Evolutionary conservation across 2,797 vertebrate genomes (phyloP), one percentile per base, ranked within the genome.

Genomic region (Enteromius afrohamiltoni): DNA sequence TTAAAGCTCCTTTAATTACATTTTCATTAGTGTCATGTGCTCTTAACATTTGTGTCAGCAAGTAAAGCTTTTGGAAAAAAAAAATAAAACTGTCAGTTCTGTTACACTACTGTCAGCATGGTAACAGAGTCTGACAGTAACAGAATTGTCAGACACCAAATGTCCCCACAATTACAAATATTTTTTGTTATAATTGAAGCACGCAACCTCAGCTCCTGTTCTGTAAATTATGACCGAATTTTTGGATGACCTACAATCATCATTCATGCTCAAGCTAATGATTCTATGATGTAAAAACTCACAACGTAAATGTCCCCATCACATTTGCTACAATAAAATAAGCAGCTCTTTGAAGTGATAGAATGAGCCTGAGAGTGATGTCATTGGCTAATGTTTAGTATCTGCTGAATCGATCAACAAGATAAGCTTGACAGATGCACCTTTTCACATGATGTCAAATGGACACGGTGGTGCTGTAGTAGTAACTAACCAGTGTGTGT

Each of bases 371-470:
- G 16, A 62, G 55, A 65, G 55, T 19, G 65, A 40, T 45, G 10
- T 71, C 51, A 71, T 31, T 80, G 51, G 79, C 23, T 60, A 17
- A 71, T 47, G 51, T 80, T 80, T 29, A 34, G 19, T 47, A 70
- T 26, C 34, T 7, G n/a, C 16, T 58, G 49, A 58, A 64, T 31
- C 47, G 31, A 31, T 31, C n/a, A 55, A 23, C 11, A 81, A 17
- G 37, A 71, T 71, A 62, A 62, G 68, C 26, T 19, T 4, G 1
- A 60, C 79, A 73, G 78, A 70, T 80, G 68, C 40, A n/a, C 29
- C n/a, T 81, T 71, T 21, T 81, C 79, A 80, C 37, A 79, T 67
- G 67, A 29, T 19, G 10, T 6, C 17, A 58, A 45, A 70, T 17
- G 3, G 47, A 49, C 47, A 16, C 14, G 16, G 9, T 19, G 14